These are phyloP conservation scores for Diplosoma virens DNA, from an alignment of 23 tunicate species.

Conservation along the genomic window DNA sequence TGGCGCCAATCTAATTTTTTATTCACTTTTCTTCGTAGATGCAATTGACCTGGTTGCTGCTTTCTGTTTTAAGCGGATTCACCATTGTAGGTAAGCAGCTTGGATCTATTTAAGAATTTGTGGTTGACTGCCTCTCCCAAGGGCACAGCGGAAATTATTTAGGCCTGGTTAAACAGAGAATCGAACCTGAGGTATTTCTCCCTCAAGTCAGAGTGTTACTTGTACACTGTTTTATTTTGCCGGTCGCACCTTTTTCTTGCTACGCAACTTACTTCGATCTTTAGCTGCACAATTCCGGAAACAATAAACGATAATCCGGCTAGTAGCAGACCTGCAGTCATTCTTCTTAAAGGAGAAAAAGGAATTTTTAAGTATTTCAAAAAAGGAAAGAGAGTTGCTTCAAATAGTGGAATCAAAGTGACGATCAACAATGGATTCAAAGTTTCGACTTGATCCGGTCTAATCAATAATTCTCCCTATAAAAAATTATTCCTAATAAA, in stretches of 20 bases:
- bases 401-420: constrained; percentile 69
- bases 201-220: too few species aligned
- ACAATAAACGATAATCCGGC: constrained; percentile 67
- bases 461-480: constrained; percentile 51
- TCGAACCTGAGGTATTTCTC: too few species aligned
- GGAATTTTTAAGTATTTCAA: constrained; percentile 55
- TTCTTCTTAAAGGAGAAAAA: constrained; percentile 52
- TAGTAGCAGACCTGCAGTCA: constrained; percentile 64
- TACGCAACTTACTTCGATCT: constrained; percentile 57
- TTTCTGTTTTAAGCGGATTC: too few species aligned
- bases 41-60: too few species aligned
- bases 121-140: too few species aligned
- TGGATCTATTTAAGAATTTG: too few species aligned
- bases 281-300: constrained; percentile 71
- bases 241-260: background rate
- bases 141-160: too few species aligned
- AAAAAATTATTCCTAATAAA: background rate
- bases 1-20: too few species aligned
- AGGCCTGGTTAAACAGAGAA: too few species aligned
- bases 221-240: too few species aligned
- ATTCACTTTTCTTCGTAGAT: too few species aligned
- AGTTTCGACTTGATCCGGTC: constrained; percentile 88
- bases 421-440: constrained; percentile 81
- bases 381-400: constrained; percentile 69
- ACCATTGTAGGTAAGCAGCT: too few species aligned